Evolutionary conservation across 1,140 invertebrate species (phyloP), one percentile per base, ranked within the genome.

Genomic region (Sipha flava): DNA sequence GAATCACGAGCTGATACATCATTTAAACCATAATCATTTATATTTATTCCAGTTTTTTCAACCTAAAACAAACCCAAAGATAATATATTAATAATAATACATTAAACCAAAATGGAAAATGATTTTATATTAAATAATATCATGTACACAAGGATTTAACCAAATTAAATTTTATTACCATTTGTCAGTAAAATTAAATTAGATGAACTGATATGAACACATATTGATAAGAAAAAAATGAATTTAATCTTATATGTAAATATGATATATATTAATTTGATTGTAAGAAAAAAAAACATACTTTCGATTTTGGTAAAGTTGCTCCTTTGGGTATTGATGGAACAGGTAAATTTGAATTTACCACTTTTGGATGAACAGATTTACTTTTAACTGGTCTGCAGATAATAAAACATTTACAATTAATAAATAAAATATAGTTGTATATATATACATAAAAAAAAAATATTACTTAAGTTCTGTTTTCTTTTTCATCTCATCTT

Each of bases 11-110:
- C 73, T 26, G 73, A 77, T n/a, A 77, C 21, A 59, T 77, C 73
- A 59, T 77, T 77, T 59, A 77, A 43, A 18, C 73, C 73, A 77
- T 77, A 77, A 59, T 77, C 73, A 43, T 77, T 54, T 70, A 23
- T 47, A n/a, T 54, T 77, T 18, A 12, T 45, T 14, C 18, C 37
- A 47, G 16, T 12, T 12, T 70, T 66, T 40, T 21, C 52, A 23
- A 29, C 16, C 70, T 75, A 31, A 7, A 75, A 75, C n/a, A 47
- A 52, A 31, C n/a, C n/a, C 2, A 37, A n/a, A 37, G n/a, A 3
- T 3, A 64, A 40, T 1, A 4, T n/a, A 52, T 4, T 23, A 1
- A 52, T 52, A 52, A 0, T 23, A 52, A 6, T 52, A 6, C 21
- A 52, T 21, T 52, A 52, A 52, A 52, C n/a, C 4, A 52, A 23